Base-by-base conservation (phyloP, 2,797 vertebrate species). In the Xenops minutus region DNA sequence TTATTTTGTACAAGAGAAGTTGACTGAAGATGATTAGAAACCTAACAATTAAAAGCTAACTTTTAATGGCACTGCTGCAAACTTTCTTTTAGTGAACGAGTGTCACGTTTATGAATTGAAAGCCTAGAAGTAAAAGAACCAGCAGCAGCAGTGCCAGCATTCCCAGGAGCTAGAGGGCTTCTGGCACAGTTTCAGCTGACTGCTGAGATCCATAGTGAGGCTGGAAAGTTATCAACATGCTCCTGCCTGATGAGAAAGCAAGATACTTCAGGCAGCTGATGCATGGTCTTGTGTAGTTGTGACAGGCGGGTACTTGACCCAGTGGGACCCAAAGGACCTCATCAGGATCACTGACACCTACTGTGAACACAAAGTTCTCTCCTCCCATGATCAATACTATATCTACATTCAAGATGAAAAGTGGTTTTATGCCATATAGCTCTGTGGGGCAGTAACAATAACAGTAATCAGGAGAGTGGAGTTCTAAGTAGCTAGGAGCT, bases 11-110 rank as follows among this genome's bases (percentile, higher is more conserved):
- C 44, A 87, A 52, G 59, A 63, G 8, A 30, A 29, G 10, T 9
- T 62, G 24, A 75, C 90, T 84, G 87, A 67, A 85, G 7, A 24
- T 54, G 54, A 58, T n/a, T 12, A 76, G 44, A 87, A 92, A 62
- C 43, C 29, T 54, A 63, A 71, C 32, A 67, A 75, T 43, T 72
- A 55, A 88, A 93, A 75, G 10, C 37, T 72, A 66, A 73, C 36
- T 91, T 92, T 69, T 58, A 85, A 67, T 83, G 64, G 37, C 49
- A 54, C 26, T 75, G 21, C 58, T 64, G 46, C 3, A 24, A 62
- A 61, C 41, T 77, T 84, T 62, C 9, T 76, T 85, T 37, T 52
- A 30, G 30, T 49, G 52, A 87, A 49, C 32, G 14, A 71, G 21
- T 75, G 36, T n/a, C 44, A 7, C 12, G 23, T 63, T 91, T 46